Conservation (phyloP, 2,797 vertebrate genomes). For the Paratrypauchen microcephalus region DNA sequence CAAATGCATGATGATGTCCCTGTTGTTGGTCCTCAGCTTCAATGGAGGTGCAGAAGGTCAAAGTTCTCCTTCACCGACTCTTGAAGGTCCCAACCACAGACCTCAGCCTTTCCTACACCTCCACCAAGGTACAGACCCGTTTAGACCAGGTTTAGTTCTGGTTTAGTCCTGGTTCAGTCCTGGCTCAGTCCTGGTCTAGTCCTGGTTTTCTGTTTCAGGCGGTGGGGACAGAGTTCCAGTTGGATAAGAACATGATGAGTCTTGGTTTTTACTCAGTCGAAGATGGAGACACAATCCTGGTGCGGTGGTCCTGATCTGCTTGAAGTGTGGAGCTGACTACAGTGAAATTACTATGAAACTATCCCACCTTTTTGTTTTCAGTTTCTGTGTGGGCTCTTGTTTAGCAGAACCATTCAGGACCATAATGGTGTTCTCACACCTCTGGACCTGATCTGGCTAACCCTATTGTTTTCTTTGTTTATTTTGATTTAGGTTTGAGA, state of each 20-base stretch:
- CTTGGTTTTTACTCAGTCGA: constrained; percentile 91
- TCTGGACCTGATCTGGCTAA: no score
- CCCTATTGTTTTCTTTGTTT: no score
- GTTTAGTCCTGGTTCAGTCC: background rate
- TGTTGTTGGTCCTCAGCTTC: constrained; percentile 71
- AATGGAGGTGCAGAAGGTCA: constrained; percentile 92
- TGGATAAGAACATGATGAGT: constrained; percentile 88
- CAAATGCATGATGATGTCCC: background rate
- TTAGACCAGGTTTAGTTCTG: background rate
- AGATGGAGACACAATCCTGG: constrained; percentile 86
- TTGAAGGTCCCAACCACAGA: constrained; percentile 84
- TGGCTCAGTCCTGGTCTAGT: background rate
- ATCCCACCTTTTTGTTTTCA: no score
- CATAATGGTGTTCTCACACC: no score
- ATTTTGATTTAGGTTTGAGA: no score
- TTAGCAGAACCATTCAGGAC: no score
- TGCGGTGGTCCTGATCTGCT: constrained; percentile 88
- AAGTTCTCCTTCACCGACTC: constrained; percentile 86
- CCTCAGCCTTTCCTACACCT: constrained; percentile 84
- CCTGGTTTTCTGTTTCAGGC: constrained; percentile 66
- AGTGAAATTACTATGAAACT: no score
- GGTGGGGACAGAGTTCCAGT: constrained; percentile 84
- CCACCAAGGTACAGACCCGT: constrained; percentile 80
- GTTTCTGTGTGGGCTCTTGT: no score
- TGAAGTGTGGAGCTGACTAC: no score